phyloP scores from a whole-genome alignment of 2,797 vertebrate genomes.

The Malurus splendens region DNA sequence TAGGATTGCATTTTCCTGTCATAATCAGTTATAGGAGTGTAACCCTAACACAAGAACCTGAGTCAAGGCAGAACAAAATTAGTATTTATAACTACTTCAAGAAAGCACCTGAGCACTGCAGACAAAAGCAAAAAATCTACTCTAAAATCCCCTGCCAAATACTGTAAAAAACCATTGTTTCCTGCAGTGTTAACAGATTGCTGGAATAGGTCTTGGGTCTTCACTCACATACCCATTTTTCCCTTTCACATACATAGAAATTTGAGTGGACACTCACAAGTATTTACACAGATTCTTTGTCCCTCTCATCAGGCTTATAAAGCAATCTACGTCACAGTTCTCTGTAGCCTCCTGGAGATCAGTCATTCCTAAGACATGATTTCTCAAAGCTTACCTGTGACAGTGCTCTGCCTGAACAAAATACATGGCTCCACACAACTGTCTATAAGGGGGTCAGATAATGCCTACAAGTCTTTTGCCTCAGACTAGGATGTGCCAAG shows the following conservation, averaged over 20 bases:
- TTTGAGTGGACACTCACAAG: not conserved
- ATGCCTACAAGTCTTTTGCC: not conserved
- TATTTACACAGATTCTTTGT: not conserved
- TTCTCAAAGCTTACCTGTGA: not conserved
- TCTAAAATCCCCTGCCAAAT: conserved; percentile 2
- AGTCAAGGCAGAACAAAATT: not conserved
- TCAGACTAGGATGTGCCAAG: not conserved
- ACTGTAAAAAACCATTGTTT: not conserved
- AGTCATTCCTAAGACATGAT: not conserved
- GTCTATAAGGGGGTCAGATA: not conserved
- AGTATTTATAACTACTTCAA: conserved; percentile 21
- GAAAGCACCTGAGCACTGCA: not conserved
- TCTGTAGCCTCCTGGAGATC: not conserved
- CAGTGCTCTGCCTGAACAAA: not conserved
- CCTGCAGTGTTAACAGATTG: not conserved
- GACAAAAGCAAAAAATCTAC: conserved; percentile 11
- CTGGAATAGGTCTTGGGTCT: not conserved
- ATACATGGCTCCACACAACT: fast-evolving
- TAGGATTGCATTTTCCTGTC: not conserved
- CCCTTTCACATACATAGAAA: not conserved
- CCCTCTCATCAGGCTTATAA: not conserved
- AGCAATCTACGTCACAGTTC: not conserved
- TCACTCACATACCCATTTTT: not conserved
- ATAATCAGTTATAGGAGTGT: not conserved
- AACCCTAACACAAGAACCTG: not conserved